Evolutionary conservation across 2,797 vertebrate genomes (phyloP).

Genomic region (Tauraco hartlaubi): DNA sequence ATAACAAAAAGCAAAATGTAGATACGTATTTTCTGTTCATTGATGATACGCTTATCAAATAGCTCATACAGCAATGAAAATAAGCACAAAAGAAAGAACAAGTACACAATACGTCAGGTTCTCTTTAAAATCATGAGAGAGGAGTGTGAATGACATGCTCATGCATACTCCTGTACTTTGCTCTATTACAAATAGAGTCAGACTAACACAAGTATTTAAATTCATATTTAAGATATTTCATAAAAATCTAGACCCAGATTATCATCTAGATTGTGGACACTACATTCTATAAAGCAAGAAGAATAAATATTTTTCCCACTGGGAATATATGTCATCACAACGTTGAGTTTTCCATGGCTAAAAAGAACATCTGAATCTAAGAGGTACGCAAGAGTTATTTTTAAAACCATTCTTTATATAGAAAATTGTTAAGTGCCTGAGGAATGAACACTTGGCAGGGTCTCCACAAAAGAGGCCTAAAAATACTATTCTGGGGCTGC

Average conservation of each 20-base stretch:
- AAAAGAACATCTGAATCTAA: slow-evolving; percentile 13
- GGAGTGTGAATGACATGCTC: background rate
- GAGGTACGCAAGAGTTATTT: slow-evolving; percentile 38
- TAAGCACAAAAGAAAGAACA: background rate
- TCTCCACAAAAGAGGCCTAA: background rate
- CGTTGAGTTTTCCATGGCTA: slow-evolving; percentile 11
- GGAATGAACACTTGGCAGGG: background rate
- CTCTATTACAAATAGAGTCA: background rate
- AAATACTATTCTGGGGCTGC: background rate
- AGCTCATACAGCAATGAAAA: background rate
- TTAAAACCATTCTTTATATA: slow-evolving; percentile 45
- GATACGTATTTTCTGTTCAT: background rate
- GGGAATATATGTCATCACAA: slow-evolving; percentile 16
- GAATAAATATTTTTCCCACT: slow-evolving; percentile 1
- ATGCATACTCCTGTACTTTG: background rate
- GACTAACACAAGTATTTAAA: background rate
- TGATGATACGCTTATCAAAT: background rate
- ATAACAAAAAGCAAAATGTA: background rate
- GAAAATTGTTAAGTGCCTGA: background rate
- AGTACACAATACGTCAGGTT: background rate
- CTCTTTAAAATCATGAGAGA: background rate
- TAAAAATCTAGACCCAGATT: background rate
- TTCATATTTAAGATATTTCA: background rate
- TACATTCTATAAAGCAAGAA: background rate
- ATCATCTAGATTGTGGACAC: background rate